These are phyloP conservation scores for Cryptotermes secundus DNA, from an alignment of 1,140 invertebrate species.

Conservation along the genomic window DNA sequence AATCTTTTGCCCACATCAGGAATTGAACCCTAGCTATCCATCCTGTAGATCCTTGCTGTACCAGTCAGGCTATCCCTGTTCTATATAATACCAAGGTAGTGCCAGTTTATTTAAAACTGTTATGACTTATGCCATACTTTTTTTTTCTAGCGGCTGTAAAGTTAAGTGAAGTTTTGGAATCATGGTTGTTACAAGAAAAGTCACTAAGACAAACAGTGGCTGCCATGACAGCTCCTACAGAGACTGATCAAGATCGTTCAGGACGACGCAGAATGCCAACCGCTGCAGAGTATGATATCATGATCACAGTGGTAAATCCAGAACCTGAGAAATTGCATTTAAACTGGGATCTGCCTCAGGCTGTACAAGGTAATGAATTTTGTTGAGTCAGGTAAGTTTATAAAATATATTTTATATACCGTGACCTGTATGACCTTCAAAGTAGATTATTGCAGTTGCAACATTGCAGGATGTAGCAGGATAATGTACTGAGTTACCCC, in stretches of 20 bases:
- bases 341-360: slow-evolving; percentile 64
- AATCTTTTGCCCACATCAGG: too few relatives aligned
- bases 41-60: too few relatives aligned
- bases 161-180: slow-evolving; percentile 45
- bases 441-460: too few relatives aligned
- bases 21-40: too few relatives aligned
- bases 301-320: slow-evolving; percentile 75
- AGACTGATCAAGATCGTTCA: slow-evolving; percentile 47
- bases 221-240: slow-evolving; percentile 47
- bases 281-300: slow-evolving; percentile 68
- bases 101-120: too few relatives aligned
- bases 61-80: too few relatives aligned
- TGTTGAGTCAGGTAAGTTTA: too few relatives aligned
- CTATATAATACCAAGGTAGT: too few relatives aligned
- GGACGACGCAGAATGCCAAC: slow-evolving; percentile 52
- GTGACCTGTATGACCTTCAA: too few relatives aligned
- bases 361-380: slow-evolving; percentile 54
- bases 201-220: slow-evolving; percentile 47
- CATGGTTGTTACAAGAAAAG: slow-evolving; percentile 49
- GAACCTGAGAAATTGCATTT: slow-evolving; percentile 67
- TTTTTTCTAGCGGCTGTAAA: slow-evolving; percentile 42
- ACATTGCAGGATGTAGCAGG: too few relatives aligned
- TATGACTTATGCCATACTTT: not conserved
- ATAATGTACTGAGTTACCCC: too few relatives aligned
- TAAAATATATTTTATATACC: too few relatives aligned